Evolutionary conservation across 2,797 vertebrate genomes (phyloP).

Genomic region (Halcyon leucocephala): DNA sequence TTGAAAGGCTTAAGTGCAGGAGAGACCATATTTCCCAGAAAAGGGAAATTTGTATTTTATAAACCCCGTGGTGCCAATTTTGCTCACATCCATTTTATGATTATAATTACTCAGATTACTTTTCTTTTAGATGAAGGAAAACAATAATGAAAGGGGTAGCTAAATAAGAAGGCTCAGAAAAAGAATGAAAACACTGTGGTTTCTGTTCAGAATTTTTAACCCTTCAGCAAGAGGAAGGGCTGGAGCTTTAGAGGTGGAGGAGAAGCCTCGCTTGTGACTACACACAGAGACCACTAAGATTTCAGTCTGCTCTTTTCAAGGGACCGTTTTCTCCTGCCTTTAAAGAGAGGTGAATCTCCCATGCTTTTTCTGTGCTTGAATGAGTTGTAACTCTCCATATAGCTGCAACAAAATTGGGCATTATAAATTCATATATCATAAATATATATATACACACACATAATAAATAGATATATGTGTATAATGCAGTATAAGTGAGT

Average conservation of each 20-base stretch:
- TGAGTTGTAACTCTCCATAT: not conserved
- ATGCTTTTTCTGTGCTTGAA: not conserved
- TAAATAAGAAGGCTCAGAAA: conserved; percentile 18
- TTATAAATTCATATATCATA: not conserved
- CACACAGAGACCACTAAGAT: not conserved
- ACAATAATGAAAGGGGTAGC: conserved; percentile 44
- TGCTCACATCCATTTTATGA: conserved; percentile 59
- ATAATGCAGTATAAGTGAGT: not conserved
- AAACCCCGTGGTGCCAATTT: conserved; percentile 17
- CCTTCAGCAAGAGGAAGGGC: conserved; percentile 5
- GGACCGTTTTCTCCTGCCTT: not conserved
- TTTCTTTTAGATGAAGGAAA: conserved; percentile 41
- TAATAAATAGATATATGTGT: not conserved
- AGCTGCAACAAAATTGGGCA: not conserved
- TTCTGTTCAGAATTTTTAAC: conserved; percentile 50
- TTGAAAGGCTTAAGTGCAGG: conserved; percentile 25
- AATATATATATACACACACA: not conserved
- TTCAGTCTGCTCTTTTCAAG: not conserved
- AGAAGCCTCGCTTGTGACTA: not conserved
- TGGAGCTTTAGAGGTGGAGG: not conserved
- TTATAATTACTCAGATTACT: conserved; percentile 58
- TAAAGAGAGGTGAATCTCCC: not conserved
- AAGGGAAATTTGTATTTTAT: conserved; percentile 56
- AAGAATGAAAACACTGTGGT: conserved; percentile 10
- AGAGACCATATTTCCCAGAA: conserved; percentile 38